Conservation (phyloP, 2,888 invertebrate species). For the Octodonta nipae region DNA sequence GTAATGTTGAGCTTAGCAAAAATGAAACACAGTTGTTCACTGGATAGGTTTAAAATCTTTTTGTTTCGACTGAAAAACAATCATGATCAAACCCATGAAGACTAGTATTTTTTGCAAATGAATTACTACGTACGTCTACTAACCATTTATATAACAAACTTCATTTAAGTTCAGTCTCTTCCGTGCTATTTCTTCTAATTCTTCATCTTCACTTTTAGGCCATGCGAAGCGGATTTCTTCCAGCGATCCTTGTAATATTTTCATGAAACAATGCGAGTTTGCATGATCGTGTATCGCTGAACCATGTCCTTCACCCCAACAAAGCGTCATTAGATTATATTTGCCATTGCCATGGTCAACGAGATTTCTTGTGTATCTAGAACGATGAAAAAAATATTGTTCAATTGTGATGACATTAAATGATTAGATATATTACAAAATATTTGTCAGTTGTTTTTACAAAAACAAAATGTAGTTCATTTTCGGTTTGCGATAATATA, state of each 20-base stretch:
- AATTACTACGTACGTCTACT: conserved; percentile 17
- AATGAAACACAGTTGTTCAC: no score
- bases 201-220: conserved; percentile 44
- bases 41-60: no score
- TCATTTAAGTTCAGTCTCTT: conserved; percentile 56
- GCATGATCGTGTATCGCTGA: conserved; percentile 95
- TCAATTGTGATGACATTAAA: no score
- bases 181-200: conserved; percentile 43
- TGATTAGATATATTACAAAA: no score
- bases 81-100: not conserved
- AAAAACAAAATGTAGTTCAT: no score
- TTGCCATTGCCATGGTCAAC: conserved; percentile 93
- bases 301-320: conserved; percentile 93
- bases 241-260: conserved; percentile 70
- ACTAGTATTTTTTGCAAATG: not conserved
- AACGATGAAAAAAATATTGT: conserved; percentile 13
- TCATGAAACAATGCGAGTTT: conserved; percentile 95
- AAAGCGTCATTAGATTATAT: conserved; percentile 93
- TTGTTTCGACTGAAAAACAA: no score
- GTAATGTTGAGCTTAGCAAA: no score
- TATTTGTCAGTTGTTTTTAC: no score
- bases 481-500: no score
- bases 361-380: conserved; percentile 86
- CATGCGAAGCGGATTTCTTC: conserved; percentile 74
- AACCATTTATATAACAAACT: conserved; percentile 93